These are phyloP conservation scores for Lemur catta DNA, from an alignment of 2,797 vertebrate species.

Conservation along the genomic window DNA sequence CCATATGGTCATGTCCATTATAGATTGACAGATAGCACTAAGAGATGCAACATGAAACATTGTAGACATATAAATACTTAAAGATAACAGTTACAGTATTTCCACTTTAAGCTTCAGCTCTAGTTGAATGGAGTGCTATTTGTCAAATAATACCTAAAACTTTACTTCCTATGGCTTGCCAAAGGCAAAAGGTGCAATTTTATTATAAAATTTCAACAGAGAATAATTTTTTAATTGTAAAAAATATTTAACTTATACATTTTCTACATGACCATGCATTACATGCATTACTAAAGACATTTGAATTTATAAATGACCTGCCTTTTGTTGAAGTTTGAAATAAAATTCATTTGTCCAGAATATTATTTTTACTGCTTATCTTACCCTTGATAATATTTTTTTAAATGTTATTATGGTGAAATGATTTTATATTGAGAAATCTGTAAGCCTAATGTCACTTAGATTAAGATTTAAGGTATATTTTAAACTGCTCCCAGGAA, in stretches of 20 bases:
- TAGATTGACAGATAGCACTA: not conserved
- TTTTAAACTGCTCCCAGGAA: not conserved
- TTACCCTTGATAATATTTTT: not conserved
- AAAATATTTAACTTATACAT: not conserved
- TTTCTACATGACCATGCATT: not conserved
- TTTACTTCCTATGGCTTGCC: not conserved
- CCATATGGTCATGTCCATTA: not conserved
- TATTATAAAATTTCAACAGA: slow-evolving; percentile 13
- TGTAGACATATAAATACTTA: not conserved
- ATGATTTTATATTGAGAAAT: not conserved
- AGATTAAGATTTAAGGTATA: not conserved
- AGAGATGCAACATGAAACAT: not conserved
- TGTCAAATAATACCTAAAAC: not conserved
- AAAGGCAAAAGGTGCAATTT: slow-evolving; percentile 14
- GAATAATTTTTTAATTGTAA: not conserved
- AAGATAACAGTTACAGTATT: not conserved
- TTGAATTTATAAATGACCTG: slow-evolving; percentile 4
- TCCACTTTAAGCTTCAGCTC: not conserved
- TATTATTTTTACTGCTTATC: slow-evolving; percentile 27
- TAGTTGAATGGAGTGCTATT: not conserved
- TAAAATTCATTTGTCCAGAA: slow-evolving; percentile 19
- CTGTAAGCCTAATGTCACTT: not conserved
- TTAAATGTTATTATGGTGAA: not conserved
- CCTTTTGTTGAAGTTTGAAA: slow-evolving; percentile 38
- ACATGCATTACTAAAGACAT: not conserved